phyloP scores from a whole-genome alignment of 2,888 invertebrate genomes.

The Eretmocerus hayati region DNA sequence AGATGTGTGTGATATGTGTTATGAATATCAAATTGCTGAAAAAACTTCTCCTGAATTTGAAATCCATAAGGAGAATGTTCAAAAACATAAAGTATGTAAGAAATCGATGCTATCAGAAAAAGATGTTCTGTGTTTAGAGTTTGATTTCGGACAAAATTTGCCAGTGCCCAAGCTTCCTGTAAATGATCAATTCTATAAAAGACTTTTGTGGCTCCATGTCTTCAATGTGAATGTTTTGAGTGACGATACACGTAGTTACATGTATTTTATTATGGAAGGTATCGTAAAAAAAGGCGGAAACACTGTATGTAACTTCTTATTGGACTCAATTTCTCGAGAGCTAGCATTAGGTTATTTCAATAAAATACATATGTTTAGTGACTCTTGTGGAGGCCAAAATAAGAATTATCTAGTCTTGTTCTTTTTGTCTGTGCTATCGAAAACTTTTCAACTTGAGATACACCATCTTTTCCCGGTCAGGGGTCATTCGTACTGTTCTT shows the following conservation, averaged over 20 bases:
- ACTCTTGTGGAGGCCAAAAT: background rate
- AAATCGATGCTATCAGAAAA: conserved; percentile 1
- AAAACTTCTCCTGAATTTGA: too few relatives aligned
- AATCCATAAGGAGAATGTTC: too few relatives aligned
- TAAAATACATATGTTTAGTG: background rate
- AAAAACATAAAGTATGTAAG: too few relatives aligned
- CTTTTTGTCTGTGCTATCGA: conserved; percentile 6
- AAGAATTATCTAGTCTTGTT: background rate
- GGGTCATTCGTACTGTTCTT: conserved; percentile 22
- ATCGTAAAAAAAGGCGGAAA: background rate
- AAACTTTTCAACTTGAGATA: conserved; percentile 13
- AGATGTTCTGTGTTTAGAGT: conserved; percentile 10
- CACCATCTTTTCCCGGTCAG: conserved; percentile 21
- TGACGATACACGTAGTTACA: background rate
- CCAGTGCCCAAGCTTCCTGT: conserved; percentile 10
- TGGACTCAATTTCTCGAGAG: background rate
- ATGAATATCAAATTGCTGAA: too few relatives aligned
- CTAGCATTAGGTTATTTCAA: background rate
- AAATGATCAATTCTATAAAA: conserved; percentile 8
- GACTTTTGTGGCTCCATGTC: background rate
- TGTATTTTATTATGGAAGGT: background rate
- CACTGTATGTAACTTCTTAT: background rate
- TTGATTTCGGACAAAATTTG: conserved; percentile 18
- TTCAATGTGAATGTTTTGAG: background rate
- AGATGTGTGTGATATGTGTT: too few relatives aligned